Conservation (phyloP, 37 sponge, comb jelly and placozoan species). For the Chondrosia reniformis region DNA sequence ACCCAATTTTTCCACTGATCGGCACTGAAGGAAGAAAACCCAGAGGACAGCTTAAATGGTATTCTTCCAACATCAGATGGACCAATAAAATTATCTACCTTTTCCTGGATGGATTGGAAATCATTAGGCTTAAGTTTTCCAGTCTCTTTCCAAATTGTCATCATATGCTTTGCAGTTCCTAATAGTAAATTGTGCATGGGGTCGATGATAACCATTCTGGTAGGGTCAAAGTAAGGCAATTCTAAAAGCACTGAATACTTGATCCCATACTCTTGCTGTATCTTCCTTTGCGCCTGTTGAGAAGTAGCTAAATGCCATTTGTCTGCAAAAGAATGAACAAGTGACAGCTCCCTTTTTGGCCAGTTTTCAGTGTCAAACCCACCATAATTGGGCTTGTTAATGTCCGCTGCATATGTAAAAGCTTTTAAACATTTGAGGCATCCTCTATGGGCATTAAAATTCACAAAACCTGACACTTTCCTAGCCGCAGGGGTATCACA, state of each 20-base stretch:
- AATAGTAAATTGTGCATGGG: conserved; percentile 11
- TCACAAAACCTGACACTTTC: conserved; percentile 45
- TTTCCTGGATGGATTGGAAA: conserved; percentile 27
- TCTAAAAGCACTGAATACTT: conserved; percentile 10
- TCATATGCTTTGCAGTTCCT: conserved; percentile 5
- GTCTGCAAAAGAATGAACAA: not conserved
- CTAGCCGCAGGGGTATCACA: conserved; percentile 42
- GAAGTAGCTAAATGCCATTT: not conserved
- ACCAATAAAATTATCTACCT: conserved; percentile 4
- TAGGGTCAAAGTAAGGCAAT: conserved; percentile 4
- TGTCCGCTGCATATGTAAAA: conserved; percentile 18
- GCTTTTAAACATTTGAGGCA: conserved; percentile 54
- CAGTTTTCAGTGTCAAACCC: conserved; percentile 45
- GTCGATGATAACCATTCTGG: conserved; percentile 1
- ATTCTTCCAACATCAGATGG: conserved; percentile 41
- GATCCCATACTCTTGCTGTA: not conserved
- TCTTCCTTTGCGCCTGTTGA: not conserved
- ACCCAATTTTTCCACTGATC: conserved; percentile 63
- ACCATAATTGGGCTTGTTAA: conserved; percentile 21
- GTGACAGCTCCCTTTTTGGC: not conserved
- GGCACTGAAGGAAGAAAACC: conserved; percentile 40
- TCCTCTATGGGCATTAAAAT: conserved; percentile 28
- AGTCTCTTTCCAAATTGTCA: not conserved
- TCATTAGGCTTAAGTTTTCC: not conserved
- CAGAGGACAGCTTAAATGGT: conserved; percentile 42